Base-by-base conservation (phyloP, 2,797 vertebrate genomes). In the Acipenser ruthenus region DNA sequence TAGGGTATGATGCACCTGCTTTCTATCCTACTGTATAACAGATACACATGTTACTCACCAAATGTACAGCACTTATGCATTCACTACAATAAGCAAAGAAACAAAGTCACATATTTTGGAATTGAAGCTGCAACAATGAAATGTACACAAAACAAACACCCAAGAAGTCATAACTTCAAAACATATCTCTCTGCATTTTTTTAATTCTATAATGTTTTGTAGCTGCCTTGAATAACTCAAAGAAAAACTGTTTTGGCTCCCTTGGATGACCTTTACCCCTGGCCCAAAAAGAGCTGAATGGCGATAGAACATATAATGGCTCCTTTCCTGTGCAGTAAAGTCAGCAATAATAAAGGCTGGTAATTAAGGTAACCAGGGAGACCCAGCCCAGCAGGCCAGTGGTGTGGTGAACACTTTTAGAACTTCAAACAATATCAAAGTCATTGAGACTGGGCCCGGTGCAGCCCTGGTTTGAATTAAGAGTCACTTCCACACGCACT, bases 361-460 rank as follows among this genome's bases (percentile, higher is more conserved):
- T 95, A 97, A 97, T 97, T 99, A 94, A 94, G 90, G 94, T 93
- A 94, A 94, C 95, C 92, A 89, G 91, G 92, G 92, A 94, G 91
- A 94, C 94, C 70, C 85, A 86, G 90, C 92, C 92, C 92, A 88
- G 90, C 88, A 89, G 91, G 93, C 89, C 85, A 89, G 88, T 89
- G 88, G 93, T 90, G 89, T 91, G 85, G 84, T 79, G 89, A 94
- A 94, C 87, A 87, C 91, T 94, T 85, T 90, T 84, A 87, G 91
- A 90, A 97, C 95, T 96, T 99, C 95, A 98, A 99, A 99, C 93
- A 82, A 88, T 93, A 93, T 93, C 89, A 91, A 91, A 95, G 92
- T 91, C 91, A 89, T 86, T 88, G 87, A 90, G 89, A 88, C 89
- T 80, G 76, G 87, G 84, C 84, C 88, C 84, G 88, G 89, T 82